Percentiles rank a stretch among this genome's conserved stretches.
These are phyloP conservation scores for Barbus barbus DNA, from an alignment of 2,113 vertebrate genomes.

Conservation along the genomic window DNA sequence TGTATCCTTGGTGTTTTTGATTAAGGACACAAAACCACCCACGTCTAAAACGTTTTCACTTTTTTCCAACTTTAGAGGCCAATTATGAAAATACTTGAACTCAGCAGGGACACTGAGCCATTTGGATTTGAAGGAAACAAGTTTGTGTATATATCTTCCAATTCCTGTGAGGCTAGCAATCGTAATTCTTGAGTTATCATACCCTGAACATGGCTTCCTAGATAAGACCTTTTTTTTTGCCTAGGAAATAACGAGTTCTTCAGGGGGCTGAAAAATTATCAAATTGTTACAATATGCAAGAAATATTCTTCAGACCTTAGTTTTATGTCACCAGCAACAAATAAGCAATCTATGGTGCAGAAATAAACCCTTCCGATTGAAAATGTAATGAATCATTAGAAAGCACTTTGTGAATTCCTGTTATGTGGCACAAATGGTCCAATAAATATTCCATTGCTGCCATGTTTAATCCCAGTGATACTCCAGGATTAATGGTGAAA, in stretches of 20 bases:
- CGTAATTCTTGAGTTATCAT: conserved; percentile 1
- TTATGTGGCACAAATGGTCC: conserved; percentile 26
- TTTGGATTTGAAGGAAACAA: neutral
- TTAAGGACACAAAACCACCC: neutral
- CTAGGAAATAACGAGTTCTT: neutral
- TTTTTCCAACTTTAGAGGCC: neutral
- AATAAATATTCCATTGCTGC: conserved; percentile 38
- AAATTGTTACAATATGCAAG: neutral
- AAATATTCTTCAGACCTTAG: neutral
- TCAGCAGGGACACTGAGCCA: neutral
- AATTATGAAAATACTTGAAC: conserved; percentile 13
- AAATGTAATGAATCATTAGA: neutral
- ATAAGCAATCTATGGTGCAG: conserved; percentile 18
- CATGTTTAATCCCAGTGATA: conserved; percentile 36
- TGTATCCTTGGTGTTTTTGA: neutral
- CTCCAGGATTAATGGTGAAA: conserved; percentile 40
- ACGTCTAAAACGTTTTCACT: neutral
- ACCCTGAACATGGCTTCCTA: neutral
- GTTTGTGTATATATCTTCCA: neutral
- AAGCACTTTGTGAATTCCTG: conserved; percentile 33
- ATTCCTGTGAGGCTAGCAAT: neutral
- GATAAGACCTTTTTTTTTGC: neutral
- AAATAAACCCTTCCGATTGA: neutral
- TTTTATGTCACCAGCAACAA: neutral
- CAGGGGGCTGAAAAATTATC: conserved; percentile 6